phyloP scores from a whole-genome alignment of 2,113 vertebrate genomes.

The Petromus typicus region DNA sequence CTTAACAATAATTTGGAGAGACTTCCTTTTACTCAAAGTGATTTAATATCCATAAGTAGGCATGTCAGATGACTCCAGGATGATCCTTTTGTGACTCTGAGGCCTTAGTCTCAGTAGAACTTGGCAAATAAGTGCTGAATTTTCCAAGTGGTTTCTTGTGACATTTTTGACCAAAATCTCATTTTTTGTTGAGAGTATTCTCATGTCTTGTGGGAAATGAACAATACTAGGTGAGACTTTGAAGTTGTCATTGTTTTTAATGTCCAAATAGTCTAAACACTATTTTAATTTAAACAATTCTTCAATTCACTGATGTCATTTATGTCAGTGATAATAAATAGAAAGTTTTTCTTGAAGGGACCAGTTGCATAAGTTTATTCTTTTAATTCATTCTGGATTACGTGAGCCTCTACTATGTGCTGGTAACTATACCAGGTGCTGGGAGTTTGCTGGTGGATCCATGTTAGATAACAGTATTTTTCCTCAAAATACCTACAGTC shows the following conservation, averaged over 20 bases:
- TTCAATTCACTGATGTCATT: not conserved
- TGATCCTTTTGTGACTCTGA: not conserved
- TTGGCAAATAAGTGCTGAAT: not conserved
- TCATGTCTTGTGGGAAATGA: not conserved
- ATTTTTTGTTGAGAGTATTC: not conserved
- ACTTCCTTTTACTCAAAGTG: not conserved
- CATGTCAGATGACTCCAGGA: not conserved
- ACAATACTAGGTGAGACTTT: slow-evolving; percentile 18
- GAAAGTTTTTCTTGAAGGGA: not conserved
- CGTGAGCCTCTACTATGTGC: not conserved
- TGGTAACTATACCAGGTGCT: not conserved
- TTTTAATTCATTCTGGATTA: not conserved
- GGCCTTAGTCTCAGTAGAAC: not conserved
- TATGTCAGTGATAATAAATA: not conserved
- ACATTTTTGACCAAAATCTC: slow-evolving; percentile 30
- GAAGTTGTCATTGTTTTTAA: not conserved
- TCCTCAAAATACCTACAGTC: not conserved
- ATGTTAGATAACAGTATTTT: not conserved
- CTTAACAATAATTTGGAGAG: not conserved
- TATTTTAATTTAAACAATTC: not conserved
- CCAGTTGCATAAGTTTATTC: not conserved
- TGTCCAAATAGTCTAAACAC: not conserved
- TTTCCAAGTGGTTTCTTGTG: not conserved
- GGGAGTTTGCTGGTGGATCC: not conserved
- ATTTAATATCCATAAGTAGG: not conserved